Base-by-base conservation (phyloP, 1,140 invertebrate genomes). In the Drosophila santomea region DNA sequence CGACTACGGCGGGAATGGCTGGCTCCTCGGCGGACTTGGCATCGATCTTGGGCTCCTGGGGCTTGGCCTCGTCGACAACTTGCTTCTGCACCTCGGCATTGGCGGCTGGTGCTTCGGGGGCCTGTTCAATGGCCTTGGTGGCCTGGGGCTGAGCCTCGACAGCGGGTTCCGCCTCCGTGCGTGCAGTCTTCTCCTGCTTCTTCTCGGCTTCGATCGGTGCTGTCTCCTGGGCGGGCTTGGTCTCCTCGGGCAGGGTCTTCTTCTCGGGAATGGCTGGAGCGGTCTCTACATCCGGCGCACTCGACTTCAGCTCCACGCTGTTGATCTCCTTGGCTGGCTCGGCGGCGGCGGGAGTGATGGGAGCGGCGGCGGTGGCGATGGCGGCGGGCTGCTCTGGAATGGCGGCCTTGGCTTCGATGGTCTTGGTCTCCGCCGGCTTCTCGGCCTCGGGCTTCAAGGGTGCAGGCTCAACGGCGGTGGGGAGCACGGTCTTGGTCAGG, bases 181-280 rank as follows among this genome's bases (percentile, higher is more conserved):
- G 81, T 10, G 68, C 68, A n/a, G 77, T 57, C 45, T 82, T 82
- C 45, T 82, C 76, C 57, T 83, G 63, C 51, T 81, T 81, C 59
- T 74, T 66, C 23, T 60, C 63, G 23, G 59, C 44, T 25, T 79
- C 76, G 5, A 32, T 43, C n/a, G 59, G 43, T 44, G 77, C 58
- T 48, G 75, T 56, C 17, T 78, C 74, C 44, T 74, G 73, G 25
- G 44, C 52, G 23, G 72, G 47, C 35, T 75, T 75, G 28, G 23
- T 11, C 23, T 76, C 61, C 48, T 76, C 73, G 12, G 41, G 38
- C 8, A 74, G 50, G 32, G 25, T 32, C 48, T 74, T 78, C 66
- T 78, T 77, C 12, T 78, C 74, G 36, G 76, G 76, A 36, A 79
- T 73, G 47, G 77, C 68, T 12, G 77, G 77, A 11, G 75, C 75